A percentile compares a stretch with the other conserved stretches of the same genome.
Evolutionary conservation across 2,888 invertebrate species (phyloP).

Genomic region (Pyrrhosoma nymphula): DNA sequence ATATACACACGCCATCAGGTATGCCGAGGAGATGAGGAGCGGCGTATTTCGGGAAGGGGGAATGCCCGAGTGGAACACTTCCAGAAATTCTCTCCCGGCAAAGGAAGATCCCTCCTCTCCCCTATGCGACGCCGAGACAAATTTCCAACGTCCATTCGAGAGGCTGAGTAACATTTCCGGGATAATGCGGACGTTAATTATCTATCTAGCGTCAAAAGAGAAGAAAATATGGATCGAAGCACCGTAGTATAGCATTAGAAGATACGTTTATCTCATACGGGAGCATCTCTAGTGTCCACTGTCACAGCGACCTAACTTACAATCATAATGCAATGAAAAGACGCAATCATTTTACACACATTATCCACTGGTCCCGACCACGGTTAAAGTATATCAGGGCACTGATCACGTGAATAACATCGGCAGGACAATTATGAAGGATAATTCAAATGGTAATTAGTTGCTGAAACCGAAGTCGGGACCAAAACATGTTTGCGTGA

Average conservation of each 20-base stretch:
- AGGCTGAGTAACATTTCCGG: not conserved
- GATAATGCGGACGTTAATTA: not conserved
- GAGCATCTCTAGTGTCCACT: not conserved
- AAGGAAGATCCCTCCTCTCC: not conserved
- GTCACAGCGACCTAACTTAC: not conserved
- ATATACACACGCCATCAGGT: not conserved
- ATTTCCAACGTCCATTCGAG: not conserved
- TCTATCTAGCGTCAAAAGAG: not conserved
- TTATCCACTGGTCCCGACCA: too few relatives aligned
- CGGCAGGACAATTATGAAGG: too few relatives aligned
- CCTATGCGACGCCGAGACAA: not conserved
- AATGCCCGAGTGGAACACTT: not conserved
- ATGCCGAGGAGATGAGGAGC: not conserved
- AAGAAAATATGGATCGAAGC: not conserved
- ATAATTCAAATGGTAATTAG: too few relatives aligned
- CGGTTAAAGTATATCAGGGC: too few relatives aligned
- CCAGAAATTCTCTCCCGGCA: not conserved
- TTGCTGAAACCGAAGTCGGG: too few relatives aligned
- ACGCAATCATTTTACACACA: too few relatives aligned
- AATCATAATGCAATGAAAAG: too few relatives aligned
- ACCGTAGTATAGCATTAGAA: not conserved
- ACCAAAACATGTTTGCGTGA: not conserved
- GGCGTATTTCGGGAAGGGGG: not conserved
- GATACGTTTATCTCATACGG: not conserved
- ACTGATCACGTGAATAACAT: too few relatives aligned